Evolutionary conservation across 2,113 vertebrate genomes (phyloP).

Genomic region (Grammomys surdaster): DNA sequence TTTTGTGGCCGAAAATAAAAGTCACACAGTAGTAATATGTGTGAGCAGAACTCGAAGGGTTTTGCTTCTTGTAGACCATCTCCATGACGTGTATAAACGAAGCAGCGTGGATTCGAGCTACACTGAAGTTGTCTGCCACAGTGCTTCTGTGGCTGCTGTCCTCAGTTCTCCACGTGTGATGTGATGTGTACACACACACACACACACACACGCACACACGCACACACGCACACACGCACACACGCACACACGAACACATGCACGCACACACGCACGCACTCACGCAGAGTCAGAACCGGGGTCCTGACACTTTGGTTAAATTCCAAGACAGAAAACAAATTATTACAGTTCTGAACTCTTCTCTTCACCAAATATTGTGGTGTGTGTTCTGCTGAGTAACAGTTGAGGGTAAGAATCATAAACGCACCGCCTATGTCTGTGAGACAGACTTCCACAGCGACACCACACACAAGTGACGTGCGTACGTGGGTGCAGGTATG

Average conservation of each 20-base stretch:
- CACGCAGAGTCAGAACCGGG: not conserved
- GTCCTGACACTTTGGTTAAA: not conserved
- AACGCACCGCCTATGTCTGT: not conserved
- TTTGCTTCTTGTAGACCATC: conserved; percentile 61
- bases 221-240: too few relatives aligned
- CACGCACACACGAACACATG: too few relatives aligned
- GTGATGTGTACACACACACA: rapidly evolving
- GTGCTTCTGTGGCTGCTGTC: not conserved
- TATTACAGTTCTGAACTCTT: not conserved
- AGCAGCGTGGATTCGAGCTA: conserved; percentile 67
- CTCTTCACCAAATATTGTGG: not conserved
- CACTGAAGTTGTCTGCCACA: conserved; percentile 3
- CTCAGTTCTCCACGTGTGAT: not conserved
- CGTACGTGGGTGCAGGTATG: not conserved
- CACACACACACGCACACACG: rapidly evolving
- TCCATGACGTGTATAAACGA: not conserved
- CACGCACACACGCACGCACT: not conserved
- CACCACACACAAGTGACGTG: not conserved
- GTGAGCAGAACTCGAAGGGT: conserved; percentile 73
- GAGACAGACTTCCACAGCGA: not conserved
- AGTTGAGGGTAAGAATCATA: not conserved
- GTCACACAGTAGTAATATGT: conserved; percentile 82
- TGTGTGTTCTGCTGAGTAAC: not conserved
- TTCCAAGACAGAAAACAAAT: not conserved
- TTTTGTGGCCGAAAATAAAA: conserved; percentile 88